A percentile compares a stretch with the other conserved stretches of the same genome.
phyloP scores from a whole-genome alignment of 1,140 invertebrate genomes.

The Papilio glaucus region DNA sequence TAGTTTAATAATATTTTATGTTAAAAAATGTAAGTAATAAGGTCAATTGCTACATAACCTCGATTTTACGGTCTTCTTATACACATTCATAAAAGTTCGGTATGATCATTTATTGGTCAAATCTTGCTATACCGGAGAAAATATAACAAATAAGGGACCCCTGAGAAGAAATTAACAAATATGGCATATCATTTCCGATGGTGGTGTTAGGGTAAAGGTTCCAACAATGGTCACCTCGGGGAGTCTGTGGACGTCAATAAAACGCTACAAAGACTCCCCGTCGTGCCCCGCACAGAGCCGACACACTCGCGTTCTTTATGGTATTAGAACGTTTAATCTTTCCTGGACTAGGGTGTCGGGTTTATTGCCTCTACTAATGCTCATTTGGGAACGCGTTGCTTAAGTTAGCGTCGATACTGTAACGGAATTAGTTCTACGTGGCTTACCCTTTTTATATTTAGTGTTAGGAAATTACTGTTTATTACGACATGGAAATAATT shows the following conservation, averaged over 20 bases:
- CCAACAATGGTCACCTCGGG: constrained; percentile 59
- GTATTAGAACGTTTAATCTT: constrained; percentile 69
- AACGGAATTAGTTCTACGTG: neutral
- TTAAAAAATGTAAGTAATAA: neutral
- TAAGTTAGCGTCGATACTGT: constrained; percentile 21
- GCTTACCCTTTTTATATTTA: neutral
- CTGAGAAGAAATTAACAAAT: constrained; percentile 55
- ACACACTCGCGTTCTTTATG: constrained; percentile 57
- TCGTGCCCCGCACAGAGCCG: constrained; percentile 42
- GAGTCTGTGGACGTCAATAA: constrained; percentile 69
- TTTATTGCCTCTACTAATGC: constrained; percentile 64
- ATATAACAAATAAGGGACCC: constrained; percentile 37
- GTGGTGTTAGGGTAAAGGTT: constrained; percentile 46
- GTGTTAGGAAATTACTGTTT: neutral
- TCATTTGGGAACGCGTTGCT: constrained; percentile 46
- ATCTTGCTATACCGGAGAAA: constrained; percentile 21
- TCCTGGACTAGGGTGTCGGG: constrained; percentile 55
- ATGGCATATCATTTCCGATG: constrained; percentile 57
- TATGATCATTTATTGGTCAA: constrained; percentile 22
- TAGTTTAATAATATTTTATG: too few species aligned
- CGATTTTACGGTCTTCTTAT: neutral
- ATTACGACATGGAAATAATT: too few species aligned
- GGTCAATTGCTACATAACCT: constrained; percentile 6
- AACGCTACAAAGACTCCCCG: constrained; percentile 70
- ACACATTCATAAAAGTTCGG: neutral